Base-by-base conservation (phyloP, 2,797 vertebrate species). In the Argentina silus region DNA sequence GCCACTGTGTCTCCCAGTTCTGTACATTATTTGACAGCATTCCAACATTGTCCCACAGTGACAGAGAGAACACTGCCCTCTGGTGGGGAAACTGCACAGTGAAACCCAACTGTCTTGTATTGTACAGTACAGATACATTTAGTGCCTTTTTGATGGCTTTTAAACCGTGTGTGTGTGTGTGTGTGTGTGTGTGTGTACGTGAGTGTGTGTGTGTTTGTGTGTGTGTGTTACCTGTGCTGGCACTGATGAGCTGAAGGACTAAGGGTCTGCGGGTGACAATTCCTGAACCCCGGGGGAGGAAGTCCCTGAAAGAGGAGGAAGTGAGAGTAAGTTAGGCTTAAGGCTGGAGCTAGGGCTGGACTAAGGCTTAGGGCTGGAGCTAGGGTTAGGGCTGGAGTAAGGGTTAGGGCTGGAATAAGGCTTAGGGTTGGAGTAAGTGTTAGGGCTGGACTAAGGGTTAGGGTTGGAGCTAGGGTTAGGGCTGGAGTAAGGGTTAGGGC, bases 201-300 rank as follows among this genome's bases (percentile, higher is more conserved):
- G 19, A 12, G 48, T 43, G 27, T 14, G 14, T 17, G 36, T 21
- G 27, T 21, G 63, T 42, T 42, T 44, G 63, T 61, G 27, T 53
- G 1, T 64, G 17, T 44, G 14, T 60, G 53, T 61, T 81, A 93
- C 92, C 92, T 73, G 85, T 61, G 21, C 78, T 67, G 47, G 87
- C 75, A 57, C 72, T 87, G 47, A 93, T 86, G 60, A 94, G 89
- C 83, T 93, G 93, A 50, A 95, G 91, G 63, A 94, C 85, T 74
- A 95, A 87, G 74, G 93, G 93, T 83, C 92, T 91, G 65, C 93
- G 88, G 44, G 93, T 94, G 74, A 94, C 93, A 56, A 94, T 89
- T 80, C 93, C 93, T 79, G 91, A 87, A 44, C 93, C 93, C 17
- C 92, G 87, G 1, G 93, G 93, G 79, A 94, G 90, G 82, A 94